These are phyloP conservation scores for Littorina saxatilis DNA, from an alignment of 1,140 invertebrate species.

Conservation along the genomic window DNA sequence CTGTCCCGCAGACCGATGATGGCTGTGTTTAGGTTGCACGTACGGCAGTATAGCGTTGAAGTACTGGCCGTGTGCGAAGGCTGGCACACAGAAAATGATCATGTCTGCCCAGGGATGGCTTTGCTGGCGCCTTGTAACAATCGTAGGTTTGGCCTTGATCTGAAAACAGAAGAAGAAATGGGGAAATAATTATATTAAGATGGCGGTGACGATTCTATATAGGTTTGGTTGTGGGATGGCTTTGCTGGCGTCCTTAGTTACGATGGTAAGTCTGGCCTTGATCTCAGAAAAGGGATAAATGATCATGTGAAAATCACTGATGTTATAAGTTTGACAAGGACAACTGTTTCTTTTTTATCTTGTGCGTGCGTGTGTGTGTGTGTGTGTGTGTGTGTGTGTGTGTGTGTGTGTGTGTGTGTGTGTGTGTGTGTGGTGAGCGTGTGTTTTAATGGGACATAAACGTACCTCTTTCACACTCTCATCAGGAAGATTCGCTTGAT, in stretches of 20 bases:
- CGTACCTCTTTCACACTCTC: constrained; percentile 30
- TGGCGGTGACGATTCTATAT: constrained; percentile 54
- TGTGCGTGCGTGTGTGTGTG: neutral
- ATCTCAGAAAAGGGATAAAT: neutral
- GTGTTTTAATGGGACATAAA: too few species aligned
- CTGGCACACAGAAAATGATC: constrained; percentile 56
- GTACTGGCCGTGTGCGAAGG: constrained; percentile 56
- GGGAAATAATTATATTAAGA: constrained; percentile 34
- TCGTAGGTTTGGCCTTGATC: constrained; percentile 38
- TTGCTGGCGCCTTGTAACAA: constrained; percentile 47
- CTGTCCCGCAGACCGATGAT: constrained; percentile 58
- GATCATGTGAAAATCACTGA: neutral
- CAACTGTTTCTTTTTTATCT: too few species aligned
- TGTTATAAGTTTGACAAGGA: neutral
- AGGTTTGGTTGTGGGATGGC: constrained; percentile 47
- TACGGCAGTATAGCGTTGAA: constrained; percentile 50
- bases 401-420: too few species aligned
- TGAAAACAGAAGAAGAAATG: neutral
- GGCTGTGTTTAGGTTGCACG: constrained; percentile 42
- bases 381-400: too few species aligned
- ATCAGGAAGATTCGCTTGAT: constrained; percentile 54
- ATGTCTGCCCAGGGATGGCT: constrained; percentile 45
- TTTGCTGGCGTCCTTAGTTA: constrained; percentile 45
- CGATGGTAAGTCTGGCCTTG: constrained; percentile 37
- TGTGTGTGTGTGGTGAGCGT: too few species aligned